These are phyloP conservation scores for Sminthurides aquaticus DNA, from an alignment of 2,888 invertebrate genomes.

Conservation along the genomic window DNA sequence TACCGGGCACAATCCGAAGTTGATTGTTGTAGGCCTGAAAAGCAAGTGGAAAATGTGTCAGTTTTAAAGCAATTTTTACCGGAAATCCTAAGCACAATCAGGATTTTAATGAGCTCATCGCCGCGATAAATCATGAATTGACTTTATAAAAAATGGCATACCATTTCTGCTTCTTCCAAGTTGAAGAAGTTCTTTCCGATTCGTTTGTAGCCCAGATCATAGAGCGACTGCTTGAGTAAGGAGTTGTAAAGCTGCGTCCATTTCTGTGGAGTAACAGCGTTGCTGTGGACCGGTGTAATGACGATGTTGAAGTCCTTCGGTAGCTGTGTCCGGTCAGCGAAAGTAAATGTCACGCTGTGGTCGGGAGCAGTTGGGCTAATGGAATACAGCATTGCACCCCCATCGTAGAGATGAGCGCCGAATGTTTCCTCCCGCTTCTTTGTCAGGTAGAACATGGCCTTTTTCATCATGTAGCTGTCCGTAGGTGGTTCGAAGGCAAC, in stretches of 20 bases:
- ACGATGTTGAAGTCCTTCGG: not conserved
- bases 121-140: no score
- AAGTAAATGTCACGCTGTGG: not conserved
- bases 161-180: not conserved
- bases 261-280: not conserved
- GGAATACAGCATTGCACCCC: not conserved
- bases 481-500: not conserved
- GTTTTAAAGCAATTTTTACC: no score
- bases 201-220: not conserved
- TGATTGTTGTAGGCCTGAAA: no score
- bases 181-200: not conserved
- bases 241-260: not conserved
- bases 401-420: not conserved
- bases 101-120: not conserved
- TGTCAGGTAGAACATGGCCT: not conserved
- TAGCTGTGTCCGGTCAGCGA: not conserved
- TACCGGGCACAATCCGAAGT: constrained; percentile 53
- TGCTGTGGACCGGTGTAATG: not conserved
- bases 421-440: not conserved
- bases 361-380: not conserved
- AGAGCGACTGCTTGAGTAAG: not conserved
- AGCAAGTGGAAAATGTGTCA: no score
- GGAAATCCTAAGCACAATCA: no score
- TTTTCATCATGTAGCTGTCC: not conserved
- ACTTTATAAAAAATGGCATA: not conserved